phyloP scores from a whole-genome alignment of 2,888 invertebrate genomes.

The Bedellia somnulentella region DNA sequence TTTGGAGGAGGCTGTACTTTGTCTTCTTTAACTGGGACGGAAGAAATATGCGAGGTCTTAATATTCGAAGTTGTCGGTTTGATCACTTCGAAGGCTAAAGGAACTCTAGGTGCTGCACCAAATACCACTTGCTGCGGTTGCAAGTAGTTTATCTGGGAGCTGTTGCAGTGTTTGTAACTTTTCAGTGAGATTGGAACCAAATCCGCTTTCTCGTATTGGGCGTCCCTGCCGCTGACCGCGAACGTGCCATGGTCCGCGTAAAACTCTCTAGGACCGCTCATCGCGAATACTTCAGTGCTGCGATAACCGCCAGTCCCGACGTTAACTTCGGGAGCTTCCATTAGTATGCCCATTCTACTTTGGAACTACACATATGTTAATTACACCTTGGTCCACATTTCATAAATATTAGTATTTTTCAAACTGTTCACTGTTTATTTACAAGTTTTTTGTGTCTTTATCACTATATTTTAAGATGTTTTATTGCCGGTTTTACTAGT shows the following conservation, averaged over 20 bases:
- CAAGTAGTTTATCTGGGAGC: constrained; percentile 23
- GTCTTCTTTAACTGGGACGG: constrained; percentile 20
- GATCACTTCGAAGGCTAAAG: constrained; percentile 15
- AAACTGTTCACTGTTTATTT: constrained; percentile 5
- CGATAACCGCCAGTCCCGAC: constrained; percentile 37
- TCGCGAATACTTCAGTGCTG: constrained; percentile 27
- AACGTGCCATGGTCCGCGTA: constrained; percentile 38
- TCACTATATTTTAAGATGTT: constrained; percentile 8
- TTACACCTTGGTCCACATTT: constrained; percentile 23
- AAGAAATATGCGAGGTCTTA: constrained; percentile 21
- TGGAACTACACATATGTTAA: constrained; percentile 1
- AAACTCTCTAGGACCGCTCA: constrained; percentile 35
- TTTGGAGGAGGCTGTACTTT: constrained; percentile 60
- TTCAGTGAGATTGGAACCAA: constrained; percentile 42
- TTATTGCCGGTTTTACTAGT: no score
- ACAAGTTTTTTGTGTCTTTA: constrained; percentile 5
- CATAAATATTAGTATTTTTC: constrained; percentile 10
- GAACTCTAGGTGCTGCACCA: constrained; percentile 19
- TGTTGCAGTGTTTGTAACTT: constrained; percentile 30
- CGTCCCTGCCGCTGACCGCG: constrained; percentile 43
- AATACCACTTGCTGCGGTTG: constrained; percentile 23
- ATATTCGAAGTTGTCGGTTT: constrained; percentile 19
- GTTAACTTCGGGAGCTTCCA: constrained; percentile 48
- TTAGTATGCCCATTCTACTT: constrained; percentile 55
- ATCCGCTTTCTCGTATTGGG: constrained; percentile 41